Percentiles rank a stretch among this genome's conserved stretches.
phyloP scores from a whole-genome alignment of 1,140 invertebrate genomes.

The Drosophila santomea region DNA sequence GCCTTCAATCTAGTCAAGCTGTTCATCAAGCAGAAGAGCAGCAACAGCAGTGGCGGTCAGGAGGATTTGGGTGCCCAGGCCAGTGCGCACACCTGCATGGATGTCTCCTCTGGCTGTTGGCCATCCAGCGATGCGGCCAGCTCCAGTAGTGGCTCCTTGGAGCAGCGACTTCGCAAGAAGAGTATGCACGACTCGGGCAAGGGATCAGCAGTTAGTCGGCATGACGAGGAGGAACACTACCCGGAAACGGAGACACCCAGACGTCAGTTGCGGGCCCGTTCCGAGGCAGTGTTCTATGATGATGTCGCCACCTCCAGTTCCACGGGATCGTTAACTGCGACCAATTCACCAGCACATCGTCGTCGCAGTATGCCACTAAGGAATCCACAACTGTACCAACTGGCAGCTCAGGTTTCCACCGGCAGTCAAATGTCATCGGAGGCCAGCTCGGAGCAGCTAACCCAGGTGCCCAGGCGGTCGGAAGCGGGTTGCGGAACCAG shows the following conservation, averaged over 20 bases:
- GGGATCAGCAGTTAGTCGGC: constrained; percentile 85
- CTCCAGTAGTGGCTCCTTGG: constrained; percentile 71
- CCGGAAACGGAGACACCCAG: constrained; percentile 53
- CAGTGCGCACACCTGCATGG: constrained; percentile 86
- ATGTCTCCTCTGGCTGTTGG: constrained; percentile 88
- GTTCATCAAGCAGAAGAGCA: constrained; percentile 95
- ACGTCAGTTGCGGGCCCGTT: constrained; percentile 50
- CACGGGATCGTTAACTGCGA: constrained; percentile 72
- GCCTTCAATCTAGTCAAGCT: constrained; percentile 93
- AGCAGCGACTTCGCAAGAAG: constrained; percentile 83
- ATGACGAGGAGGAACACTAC: constrained; percentile 75
- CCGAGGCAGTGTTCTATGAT: constrained; percentile 72
- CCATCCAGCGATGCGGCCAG: constrained; percentile 84
- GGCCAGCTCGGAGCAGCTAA: constrained; percentile 82
- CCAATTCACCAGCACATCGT: constrained; percentile 77
- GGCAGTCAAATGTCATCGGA: constrained; percentile 76
- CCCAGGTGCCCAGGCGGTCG: constrained; percentile 61
- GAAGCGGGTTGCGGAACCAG: constrained; percentile 36
- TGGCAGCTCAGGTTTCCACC: constrained; percentile 67
- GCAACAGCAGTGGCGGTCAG: constrained; percentile 86
- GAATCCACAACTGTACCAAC: constrained; percentile 77
- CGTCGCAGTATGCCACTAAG: constrained; percentile 76
- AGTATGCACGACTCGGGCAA: constrained; percentile 85
- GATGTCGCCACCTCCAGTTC: constrained; percentile 74
- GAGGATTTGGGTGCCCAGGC: constrained; percentile 70